Conservation (phyloP, 2,797 vertebrate genomes). For the Trichosurus vulpecula region DNA sequence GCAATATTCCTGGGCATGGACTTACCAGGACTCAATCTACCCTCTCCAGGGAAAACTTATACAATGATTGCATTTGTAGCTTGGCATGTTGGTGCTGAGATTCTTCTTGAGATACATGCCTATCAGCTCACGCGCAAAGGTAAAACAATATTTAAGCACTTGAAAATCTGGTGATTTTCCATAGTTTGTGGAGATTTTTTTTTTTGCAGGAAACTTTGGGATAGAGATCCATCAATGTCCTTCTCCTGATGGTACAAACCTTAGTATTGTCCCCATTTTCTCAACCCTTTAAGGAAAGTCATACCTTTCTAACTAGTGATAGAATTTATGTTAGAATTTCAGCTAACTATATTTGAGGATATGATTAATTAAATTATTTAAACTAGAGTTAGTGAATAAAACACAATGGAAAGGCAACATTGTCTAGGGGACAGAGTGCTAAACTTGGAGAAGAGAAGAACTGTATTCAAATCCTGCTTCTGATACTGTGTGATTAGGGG, state of each 20-base stretch:
- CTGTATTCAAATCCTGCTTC: neutral
- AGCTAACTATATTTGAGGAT: neutral
- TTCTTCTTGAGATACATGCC: slow-evolving; percentile 88
- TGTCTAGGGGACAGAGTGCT: neutral
- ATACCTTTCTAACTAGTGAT: neutral
- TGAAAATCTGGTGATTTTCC: neutral
- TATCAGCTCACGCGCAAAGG: slow-evolving; percentile 85
- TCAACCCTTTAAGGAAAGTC: neutral
- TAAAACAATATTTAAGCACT: slow-evolving; percentile 58
- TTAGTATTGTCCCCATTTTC: neutral
- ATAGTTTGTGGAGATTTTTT: neutral
- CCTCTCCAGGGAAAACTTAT: slow-evolving; percentile 86
- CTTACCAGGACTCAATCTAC: slow-evolving; percentile 88
- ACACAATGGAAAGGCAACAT: neutral
- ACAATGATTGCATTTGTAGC: slow-evolving; percentile 88
- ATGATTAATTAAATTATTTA: neutral
- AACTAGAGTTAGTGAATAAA: slow-evolving; percentile 20
- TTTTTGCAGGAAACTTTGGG: neutral
- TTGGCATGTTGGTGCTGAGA: slow-evolving; percentile 88
- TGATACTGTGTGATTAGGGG: neutral
- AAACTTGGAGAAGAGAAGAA: neutral
- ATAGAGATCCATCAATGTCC: neutral
- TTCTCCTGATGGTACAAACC: neutral
- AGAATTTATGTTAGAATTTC: neutral
- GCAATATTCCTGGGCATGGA: slow-evolving; percentile 90